These are phyloP conservation scores for Hucho hucho DNA, from an alignment of 2,113 vertebrate species.

Conservation along the genomic window DNA sequence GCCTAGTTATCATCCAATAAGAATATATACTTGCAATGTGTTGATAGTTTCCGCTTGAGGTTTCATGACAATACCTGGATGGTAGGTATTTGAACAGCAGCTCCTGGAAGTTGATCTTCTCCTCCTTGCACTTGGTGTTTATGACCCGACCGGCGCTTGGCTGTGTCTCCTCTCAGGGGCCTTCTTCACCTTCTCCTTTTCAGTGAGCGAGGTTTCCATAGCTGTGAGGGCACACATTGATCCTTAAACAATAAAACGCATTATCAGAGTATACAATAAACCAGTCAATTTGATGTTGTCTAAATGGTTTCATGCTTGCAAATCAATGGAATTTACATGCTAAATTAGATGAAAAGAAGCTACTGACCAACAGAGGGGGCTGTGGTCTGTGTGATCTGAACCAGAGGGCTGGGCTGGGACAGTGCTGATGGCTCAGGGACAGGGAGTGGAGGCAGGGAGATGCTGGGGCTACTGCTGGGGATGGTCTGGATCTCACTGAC, in stretches of 20 bases:
- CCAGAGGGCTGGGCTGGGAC: slow-evolving; percentile 46
- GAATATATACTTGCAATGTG: neutral
- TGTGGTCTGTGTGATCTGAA: slow-evolving; percentile 48
- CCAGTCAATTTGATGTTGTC: neutral
- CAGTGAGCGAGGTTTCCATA: slow-evolving; percentile 78
- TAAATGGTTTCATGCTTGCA: slow-evolving; percentile 42
- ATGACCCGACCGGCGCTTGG: slow-evolving; percentile 93
- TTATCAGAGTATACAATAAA: neutral
- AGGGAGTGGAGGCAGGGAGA: slow-evolving; percentile 61
- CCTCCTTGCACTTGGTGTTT: slow-evolving; percentile 97
- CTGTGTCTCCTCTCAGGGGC: slow-evolving; percentile 92
- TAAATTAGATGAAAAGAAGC: neutral
- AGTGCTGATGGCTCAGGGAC: slow-evolving; percentile 55
- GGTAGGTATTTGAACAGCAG: slow-evolving; percentile 92
- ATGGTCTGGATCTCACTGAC: slow-evolving; percentile 74
- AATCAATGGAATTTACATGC: neutral
- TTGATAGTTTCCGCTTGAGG: neutral
- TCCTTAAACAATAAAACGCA: neutral
- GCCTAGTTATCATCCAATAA: neutral
- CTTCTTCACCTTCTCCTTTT: slow-evolving; percentile 90
- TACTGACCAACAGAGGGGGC: slow-evolving; percentile 74
- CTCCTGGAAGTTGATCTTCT: slow-evolving; percentile 97
- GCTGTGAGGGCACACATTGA: slow-evolving; percentile 31
- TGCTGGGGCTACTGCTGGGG: slow-evolving; percentile 70
- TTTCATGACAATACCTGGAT: slow-evolving; percentile 75